These are phyloP conservation scores for Leptinotarsa texana DNA, from an alignment of 1,140 invertebrate species.

Conservation along the genomic window DNA sequence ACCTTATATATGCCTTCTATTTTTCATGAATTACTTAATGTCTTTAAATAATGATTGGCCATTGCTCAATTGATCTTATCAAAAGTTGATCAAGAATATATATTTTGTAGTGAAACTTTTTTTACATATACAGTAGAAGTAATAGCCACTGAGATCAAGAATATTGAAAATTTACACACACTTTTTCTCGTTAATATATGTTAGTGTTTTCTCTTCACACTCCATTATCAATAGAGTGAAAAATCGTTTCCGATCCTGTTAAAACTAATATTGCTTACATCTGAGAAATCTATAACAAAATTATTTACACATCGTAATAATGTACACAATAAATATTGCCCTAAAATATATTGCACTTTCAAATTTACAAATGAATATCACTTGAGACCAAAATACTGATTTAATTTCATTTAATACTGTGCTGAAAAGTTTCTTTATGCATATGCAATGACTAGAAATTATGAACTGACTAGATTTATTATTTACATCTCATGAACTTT, in stretches of 20 bases:
- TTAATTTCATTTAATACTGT: constrained; percentile 44
- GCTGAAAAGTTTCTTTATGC: constrained; percentile 20
- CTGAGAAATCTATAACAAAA: constrained; percentile 24
- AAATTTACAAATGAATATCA: constrained; percentile 41
- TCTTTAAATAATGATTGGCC: no score
- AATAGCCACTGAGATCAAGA: no score
- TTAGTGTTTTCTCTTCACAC: neutral
- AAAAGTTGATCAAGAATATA: no score
- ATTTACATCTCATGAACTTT: constrained; percentile 25
- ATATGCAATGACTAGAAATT: constrained; percentile 17
- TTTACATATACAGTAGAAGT: no score
- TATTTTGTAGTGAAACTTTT: no score
- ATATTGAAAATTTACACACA: no score
- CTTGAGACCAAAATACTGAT: constrained; percentile 45
- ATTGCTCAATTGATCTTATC: no score
- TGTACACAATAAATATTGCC: constrained; percentile 39
- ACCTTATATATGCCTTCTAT: no score
- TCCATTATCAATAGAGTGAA: neutral
- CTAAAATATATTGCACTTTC: constrained; percentile 47
- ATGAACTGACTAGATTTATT: constrained; percentile 19
- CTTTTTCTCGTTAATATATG: no score
- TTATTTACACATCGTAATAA: constrained; percentile 27
- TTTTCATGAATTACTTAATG: no score
- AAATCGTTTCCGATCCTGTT: constrained; percentile 7
- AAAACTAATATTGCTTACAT: constrained; percentile 30